These are phyloP conservation scores for Oncorhynchus masou DNA, from an alignment of 2,113 vertebrate species.

Conservation along the genomic window DNA sequence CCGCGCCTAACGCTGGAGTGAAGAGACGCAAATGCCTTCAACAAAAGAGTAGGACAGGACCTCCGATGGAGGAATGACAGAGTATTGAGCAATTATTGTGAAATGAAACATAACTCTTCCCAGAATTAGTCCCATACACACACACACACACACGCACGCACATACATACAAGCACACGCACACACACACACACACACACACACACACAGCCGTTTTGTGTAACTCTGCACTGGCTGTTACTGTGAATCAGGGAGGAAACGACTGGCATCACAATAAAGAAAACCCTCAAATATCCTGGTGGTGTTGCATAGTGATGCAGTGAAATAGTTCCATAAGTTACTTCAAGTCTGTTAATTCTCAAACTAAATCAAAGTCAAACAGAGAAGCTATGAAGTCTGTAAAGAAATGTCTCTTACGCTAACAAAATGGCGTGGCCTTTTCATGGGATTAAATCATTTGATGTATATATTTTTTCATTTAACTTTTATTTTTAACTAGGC, in stretches of 20 bases:
- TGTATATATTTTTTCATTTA: too few species aligned
- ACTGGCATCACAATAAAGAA: constrained; percentile 61
- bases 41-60: constrained; percentile 36
- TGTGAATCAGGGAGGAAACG: constrained; percentile 51
- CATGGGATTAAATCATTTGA: neutral
- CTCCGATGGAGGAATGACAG: constrained; percentile 23
- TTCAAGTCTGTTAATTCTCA: constrained; percentile 63
- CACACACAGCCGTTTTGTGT: constrained; percentile 55
- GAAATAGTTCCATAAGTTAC: constrained; percentile 60
- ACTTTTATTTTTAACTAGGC: too few species aligned
- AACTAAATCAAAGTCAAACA: constrained; percentile 53
- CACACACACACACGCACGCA: too few species aligned
- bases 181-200: neutral
- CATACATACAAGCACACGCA: too few species aligned
- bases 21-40: constrained; percentile 9
- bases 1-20: neutral
- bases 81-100: constrained; percentile 34
- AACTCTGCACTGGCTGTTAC: constrained; percentile 49
- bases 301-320: constrained; percentile 44
- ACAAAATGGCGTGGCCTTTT: constrained; percentile 34
- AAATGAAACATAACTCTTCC: constrained; percentile 36
- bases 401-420: constrained; percentile 53
- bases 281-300: constrained; percentile 27
- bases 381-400: constrained; percentile 47
- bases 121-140: constrained; percentile 35